A percentile compares a stretch with the other conserved stretches of the same genome.
These are phyloP conservation scores for Opisthograptis luteolata DNA, from an alignment of 2,888 invertebrate species.

Conservation along the genomic window DNA sequence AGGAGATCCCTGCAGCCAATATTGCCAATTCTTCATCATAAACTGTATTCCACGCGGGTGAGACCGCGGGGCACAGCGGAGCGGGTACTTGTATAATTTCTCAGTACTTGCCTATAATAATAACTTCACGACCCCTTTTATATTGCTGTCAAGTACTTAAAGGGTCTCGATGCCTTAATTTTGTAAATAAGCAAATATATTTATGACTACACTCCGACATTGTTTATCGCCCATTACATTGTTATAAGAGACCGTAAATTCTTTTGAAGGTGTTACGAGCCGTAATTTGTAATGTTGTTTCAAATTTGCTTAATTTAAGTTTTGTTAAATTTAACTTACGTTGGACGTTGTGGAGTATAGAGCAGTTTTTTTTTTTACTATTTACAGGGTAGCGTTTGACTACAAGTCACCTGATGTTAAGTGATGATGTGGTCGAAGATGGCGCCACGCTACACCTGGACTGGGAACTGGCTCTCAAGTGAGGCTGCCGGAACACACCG, in stretches of 20 bases:
- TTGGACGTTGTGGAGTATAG: not conserved
- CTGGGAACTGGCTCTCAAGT: no score
- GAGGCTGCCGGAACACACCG: no score
- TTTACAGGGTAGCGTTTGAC: no score
- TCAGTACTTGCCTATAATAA: slow-evolving; percentile 7
- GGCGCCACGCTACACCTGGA: no score
- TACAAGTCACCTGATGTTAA: no score
- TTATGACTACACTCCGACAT: slow-evolving; percentile 39
- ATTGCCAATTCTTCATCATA: no score
- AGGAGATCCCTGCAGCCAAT: no score
- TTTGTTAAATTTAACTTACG: not conserved
- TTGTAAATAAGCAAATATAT: slow-evolving; percentile 40
- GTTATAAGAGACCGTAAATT: slow-evolving; percentile 51
- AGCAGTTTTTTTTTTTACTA: no score
- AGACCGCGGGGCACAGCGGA: no score
- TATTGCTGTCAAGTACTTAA: slow-evolving; percentile 27
- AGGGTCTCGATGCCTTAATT: slow-evolving; percentile 37
- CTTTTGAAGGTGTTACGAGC: slow-evolving; percentile 51
- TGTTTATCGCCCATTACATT: slow-evolving; percentile 55
- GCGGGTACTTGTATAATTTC: slow-evolving; percentile 1
- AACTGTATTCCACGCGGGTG: no score
- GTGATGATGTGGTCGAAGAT: no score
- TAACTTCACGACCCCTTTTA: slow-evolving; percentile 22
- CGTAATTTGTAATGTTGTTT: slow-evolving; percentile 54
- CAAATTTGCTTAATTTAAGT: slow-evolving; percentile 30